phyloP scores from a whole-genome alignment of 2,113 vertebrate species.

The Raphicerus campestris region DNA sequence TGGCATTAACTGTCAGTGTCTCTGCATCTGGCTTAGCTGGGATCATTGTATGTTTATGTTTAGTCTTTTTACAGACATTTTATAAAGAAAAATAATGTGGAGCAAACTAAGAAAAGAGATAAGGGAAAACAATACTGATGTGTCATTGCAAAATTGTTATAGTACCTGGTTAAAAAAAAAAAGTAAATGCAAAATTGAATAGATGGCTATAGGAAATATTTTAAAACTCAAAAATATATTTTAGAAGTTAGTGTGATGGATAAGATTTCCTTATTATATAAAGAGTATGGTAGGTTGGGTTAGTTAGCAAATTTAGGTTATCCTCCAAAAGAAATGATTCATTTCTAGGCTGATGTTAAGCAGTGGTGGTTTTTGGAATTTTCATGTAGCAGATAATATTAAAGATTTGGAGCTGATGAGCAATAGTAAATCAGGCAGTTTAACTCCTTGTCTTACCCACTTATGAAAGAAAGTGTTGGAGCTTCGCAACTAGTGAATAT shows the following conservation, averaged over 20 bases:
- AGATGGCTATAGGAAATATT: neutral
- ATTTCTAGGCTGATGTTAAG: neutral
- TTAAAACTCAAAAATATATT: neutral
- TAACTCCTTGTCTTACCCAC: neutral
- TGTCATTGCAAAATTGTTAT: neutral
- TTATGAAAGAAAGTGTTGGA: neutral
- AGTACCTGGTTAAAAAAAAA: neutral
- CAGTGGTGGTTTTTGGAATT: neutral
- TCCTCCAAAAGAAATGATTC: neutral
- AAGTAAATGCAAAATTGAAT: neutral
- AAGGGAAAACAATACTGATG: neutral
- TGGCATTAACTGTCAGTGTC: conserved; percentile 71
- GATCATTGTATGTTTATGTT: conserved; percentile 63
- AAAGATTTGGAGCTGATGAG: neutral
- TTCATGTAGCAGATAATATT: neutral
- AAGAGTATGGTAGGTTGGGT: neutral
- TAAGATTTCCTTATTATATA: neutral
- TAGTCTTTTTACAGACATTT: conserved; percentile 51
- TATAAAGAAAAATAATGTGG: conserved; percentile 51
- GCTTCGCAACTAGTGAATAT: neutral
- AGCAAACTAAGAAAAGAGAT: neutral
- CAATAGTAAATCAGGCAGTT: neutral
- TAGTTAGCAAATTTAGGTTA: neutral
- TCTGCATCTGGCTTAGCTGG: conserved; percentile 57
- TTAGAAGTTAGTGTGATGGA: neutral